Conservation (phyloP, 2,797 vertebrate species). For the Prunella strophiata region DNA sequence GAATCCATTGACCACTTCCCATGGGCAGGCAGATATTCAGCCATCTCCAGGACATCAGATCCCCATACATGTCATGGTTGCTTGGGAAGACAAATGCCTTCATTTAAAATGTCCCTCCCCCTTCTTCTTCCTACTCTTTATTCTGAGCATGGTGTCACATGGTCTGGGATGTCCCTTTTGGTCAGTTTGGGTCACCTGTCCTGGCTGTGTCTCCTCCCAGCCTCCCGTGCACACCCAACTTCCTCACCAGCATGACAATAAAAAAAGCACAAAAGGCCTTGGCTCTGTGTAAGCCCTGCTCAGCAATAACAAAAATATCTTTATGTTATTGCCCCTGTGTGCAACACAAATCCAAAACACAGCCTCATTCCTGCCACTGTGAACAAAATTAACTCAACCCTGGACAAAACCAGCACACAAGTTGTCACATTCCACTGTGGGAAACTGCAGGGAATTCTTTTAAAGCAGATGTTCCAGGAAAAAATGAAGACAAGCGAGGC, state of each 20-base stretch:
- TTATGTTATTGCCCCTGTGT: background rate
- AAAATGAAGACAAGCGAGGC: background rate
- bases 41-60: background rate
- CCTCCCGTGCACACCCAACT: background rate
- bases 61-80: background rate
- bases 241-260: background rate
- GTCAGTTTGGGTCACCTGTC: background rate
- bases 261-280: background rate
- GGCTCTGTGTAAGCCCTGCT: background rate
- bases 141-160: background rate
- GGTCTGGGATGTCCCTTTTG: background rate
- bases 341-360: background rate
- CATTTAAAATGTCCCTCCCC: no score
- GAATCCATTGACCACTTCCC: background rate
- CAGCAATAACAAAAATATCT: background rate
- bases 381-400: background rate
- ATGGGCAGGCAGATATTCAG: no score
- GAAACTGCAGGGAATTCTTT: background rate
- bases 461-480: background rate
- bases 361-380: background rate
- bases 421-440: accelerated
- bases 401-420: background rate
- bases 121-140: background rate
- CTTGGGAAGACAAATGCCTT: background rate
- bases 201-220: background rate